phyloP scores from a whole-genome alignment of 2,797 vertebrate genomes.

The Hoplostethus atlanticus region DNA sequence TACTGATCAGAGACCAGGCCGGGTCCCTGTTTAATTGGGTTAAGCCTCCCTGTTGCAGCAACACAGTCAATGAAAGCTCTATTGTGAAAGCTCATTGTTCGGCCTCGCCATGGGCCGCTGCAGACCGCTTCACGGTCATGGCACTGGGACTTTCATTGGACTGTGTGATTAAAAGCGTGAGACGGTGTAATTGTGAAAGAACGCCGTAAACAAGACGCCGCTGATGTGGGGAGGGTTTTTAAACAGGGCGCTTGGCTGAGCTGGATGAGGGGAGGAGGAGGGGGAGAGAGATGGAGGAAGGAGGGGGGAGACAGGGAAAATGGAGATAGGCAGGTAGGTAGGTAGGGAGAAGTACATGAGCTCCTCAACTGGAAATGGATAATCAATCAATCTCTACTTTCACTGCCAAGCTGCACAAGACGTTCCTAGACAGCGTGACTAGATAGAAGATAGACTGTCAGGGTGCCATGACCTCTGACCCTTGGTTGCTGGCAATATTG shows the following conservation, averaged over 20 bases:
- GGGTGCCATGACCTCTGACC: no score
- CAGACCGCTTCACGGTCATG: background rate
- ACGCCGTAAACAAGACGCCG: background rate
- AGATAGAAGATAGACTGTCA: no score
- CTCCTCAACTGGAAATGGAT: no score
- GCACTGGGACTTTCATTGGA: background rate
- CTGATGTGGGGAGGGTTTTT: background rate
- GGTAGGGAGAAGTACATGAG: no score
- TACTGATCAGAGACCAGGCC: conserved; percentile 14
- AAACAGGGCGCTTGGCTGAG: background rate
- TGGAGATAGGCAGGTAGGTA: background rate
- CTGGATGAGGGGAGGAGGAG: background rate
- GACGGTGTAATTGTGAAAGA: background rate
- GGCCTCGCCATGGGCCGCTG: background rate
- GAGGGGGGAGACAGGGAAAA: background rate
- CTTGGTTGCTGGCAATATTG: no score
- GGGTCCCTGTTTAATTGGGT: conserved; percentile 17
- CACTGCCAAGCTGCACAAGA: no score
- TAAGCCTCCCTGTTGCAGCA: conserved; percentile 40
- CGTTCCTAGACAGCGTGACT: no score
- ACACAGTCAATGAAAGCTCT: conserved; percentile 28
- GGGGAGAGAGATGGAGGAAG: background rate
- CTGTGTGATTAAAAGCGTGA: background rate
- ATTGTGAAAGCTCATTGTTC: conserved; percentile 39
- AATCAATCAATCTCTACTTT: no score